Evolutionary conservation across 2,113 vertebrate genomes (phyloP).

Genomic region (Erythrocercus mccallii): DNA sequence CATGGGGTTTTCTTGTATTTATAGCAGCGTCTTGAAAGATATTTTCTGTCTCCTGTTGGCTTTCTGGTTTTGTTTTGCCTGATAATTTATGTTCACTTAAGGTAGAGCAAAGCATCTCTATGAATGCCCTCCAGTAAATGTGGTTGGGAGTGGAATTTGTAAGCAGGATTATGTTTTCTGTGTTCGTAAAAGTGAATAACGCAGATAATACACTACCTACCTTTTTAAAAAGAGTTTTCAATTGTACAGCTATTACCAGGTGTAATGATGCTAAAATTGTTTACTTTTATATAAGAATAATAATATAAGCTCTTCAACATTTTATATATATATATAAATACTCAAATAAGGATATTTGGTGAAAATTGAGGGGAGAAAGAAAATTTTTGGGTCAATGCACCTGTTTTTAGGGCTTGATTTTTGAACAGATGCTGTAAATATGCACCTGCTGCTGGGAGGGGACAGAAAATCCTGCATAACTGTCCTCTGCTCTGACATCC

Average conservation of each 20-base stretch:
- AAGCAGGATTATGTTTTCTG: not conserved
- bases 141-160: not conserved
- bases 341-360: not conserved
- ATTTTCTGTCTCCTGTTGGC: not conserved
- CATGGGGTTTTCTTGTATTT: not conserved
- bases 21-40: not conserved
- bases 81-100: not conserved
- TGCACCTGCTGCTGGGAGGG: not conserved
- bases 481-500: not conserved
- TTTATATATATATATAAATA: too few relatives aligned
- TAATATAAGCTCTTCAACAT: not conserved
- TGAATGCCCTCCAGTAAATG: not conserved
- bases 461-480: not conserved
- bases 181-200: not conserved
- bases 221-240: not conserved
- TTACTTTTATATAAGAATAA: not conserved
- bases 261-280: not conserved
- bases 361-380: not conserved
- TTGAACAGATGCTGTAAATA: not conserved
- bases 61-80: not conserved
- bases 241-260: rapidly evolving
- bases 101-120: not conserved
- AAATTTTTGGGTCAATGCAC: not conserved
- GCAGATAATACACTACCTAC: not conserved
- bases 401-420: not conserved